Evolutionary conservation across 2,888 invertebrate species (phyloP).

Genomic region (Latrodectus elegans): DNA sequence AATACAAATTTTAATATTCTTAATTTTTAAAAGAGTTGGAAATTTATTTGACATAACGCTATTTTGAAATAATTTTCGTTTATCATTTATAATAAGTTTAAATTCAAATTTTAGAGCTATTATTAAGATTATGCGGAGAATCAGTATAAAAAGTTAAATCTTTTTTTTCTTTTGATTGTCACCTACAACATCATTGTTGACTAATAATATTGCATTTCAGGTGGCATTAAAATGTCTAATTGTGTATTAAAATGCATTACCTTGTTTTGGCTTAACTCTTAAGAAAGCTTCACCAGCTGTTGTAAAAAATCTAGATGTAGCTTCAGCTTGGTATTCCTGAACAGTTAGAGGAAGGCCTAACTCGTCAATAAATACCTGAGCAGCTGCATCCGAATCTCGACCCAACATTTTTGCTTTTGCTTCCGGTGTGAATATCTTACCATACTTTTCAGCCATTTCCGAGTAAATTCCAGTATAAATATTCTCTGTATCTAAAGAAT

Average conservation of each 20-base stretch:
- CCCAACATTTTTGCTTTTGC: constrained; percentile 85
- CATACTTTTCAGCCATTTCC: constrained; percentile 81
- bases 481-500: constrained; percentile 84
- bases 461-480: constrained; percentile 73
- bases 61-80: too few relatives aligned
- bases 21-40: too few relatives aligned
- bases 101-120: too few relatives aligned
- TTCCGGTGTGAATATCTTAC: constrained; percentile 85
- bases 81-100: too few relatives aligned
- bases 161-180: too few relatives aligned
- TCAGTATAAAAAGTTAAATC: too few relatives aligned
- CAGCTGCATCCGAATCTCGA: constrained; percentile 80
- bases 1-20: too few relatives aligned
- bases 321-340: constrained; percentile 80
- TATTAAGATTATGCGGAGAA: too few relatives aligned
- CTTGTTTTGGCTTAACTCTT: constrained; percentile 13
- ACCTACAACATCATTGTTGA: too few relatives aligned
- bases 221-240: too few relatives aligned
- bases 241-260: not conserved
- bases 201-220: not conserved
- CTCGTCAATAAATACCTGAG: constrained; percentile 77
- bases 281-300: not conserved
- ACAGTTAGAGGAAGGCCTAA: constrained; percentile 81
- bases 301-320: constrained; percentile 74
- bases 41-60: too few relatives aligned